phyloP scores from a whole-genome alignment of 1,140 invertebrate species.

The Macrobrachium nipponense region DNA sequence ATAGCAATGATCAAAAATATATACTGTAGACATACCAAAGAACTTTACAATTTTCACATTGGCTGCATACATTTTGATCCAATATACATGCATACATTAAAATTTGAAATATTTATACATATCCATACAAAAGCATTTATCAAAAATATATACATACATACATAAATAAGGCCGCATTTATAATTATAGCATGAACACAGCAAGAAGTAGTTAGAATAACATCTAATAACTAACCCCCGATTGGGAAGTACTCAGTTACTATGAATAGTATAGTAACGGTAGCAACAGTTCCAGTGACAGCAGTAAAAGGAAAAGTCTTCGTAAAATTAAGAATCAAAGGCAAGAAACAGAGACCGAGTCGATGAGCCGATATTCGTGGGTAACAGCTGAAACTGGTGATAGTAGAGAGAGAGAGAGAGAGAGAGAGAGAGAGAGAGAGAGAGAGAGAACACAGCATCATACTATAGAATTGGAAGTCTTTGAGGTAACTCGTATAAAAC shows the following conservation, averaged over 20 bases:
- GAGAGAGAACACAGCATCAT: background rate
- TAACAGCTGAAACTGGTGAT: background rate
- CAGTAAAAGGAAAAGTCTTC: background rate
- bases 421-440: background rate
- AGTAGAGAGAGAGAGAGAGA: slow-evolving; percentile 12
- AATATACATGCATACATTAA: no score
- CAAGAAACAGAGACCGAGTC: background rate
- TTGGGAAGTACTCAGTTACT: no score
- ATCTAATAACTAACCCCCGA: no score
- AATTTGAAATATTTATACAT: background rate
- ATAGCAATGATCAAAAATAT: background rate
- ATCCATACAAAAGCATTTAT: background rate
- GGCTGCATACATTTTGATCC: no score
- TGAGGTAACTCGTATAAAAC: no score
- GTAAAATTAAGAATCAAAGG: background rate
- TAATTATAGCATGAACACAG: no score
- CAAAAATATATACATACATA: background rate
- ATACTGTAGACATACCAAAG: background rate
- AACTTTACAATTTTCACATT: no score
- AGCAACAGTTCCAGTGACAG: background rate
- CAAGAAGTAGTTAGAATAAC: background rate
- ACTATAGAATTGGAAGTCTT: background rate
- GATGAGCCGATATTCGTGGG: background rate
- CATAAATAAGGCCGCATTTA: no score
- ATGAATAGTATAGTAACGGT: background rate